Base-by-base conservation (phyloP, 2,797 vertebrate species). In the Pterois miles region DNA sequence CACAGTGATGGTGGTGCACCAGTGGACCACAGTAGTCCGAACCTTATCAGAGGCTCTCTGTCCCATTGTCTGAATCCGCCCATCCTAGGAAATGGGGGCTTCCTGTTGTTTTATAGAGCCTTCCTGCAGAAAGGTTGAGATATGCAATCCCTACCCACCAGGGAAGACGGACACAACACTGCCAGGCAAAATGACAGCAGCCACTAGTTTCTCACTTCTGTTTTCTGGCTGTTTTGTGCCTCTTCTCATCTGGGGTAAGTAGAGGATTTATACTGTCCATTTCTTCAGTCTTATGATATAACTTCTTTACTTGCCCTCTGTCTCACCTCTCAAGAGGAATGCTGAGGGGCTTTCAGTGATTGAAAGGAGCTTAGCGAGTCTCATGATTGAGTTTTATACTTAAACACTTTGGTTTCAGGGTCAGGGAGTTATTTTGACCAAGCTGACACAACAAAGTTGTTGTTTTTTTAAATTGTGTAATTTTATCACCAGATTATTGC, bases 21-120 rank as follows among this genome's bases (percentile, higher is more conserved):
- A 65, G 50, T 81, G 76, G 86, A 74, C 81, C 72, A 77, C 84
- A 85, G 80, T 58, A 78, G 85, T 77, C 80, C 53, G 27, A 74
- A 85, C 80, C 82, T 91, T 70, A 90, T 89, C 92, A 84, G 77
- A 81, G 78, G 48, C 76, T 90, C 77, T 85, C 79, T 92, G 87
- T 92, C 85, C 89, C 87, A 80, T 88, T 92, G 73, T 87, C 84
- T 84, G 85, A 93, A 89, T 92, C 88, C 91, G 83, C 92, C 95
- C 94, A 92, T 93, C 89, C 88, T 90, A 92, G 95, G 95, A 95
- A 94, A 94, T 89, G 77, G 90, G 88, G 78, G 87, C 88, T 94
- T 96, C 95, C 95, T 96, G 94, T 96, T 95, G 88, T 94, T 95
- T 94, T 91, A 91, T 80, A 91, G 83, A 92, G 85, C 71, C 88